These are phyloP conservation scores for Gymnogyps californianus DNA, from an alignment of 2,113 vertebrate species.

Conservation along the genomic window DNA sequence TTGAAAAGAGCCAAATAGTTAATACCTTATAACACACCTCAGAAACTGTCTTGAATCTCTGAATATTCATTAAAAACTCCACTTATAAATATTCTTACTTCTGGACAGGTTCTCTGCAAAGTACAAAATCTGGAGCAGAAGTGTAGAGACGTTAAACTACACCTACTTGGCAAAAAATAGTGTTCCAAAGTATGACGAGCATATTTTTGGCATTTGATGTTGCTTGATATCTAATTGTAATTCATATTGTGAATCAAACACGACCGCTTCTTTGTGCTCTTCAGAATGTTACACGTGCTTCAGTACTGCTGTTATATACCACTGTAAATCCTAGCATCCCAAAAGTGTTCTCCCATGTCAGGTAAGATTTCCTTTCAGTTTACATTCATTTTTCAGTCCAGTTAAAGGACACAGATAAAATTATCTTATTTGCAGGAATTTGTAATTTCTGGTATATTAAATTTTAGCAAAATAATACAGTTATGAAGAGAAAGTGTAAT, in stretches of 20 bases:
- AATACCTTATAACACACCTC: background rate
- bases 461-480: background rate
- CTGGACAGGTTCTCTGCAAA: background rate
- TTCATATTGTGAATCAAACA: background rate
- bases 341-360: slow-evolving; percentile 1
- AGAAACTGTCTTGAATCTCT: background rate
- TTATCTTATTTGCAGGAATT: background rate
- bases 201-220: background rate
- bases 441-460: background rate
- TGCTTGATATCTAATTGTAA: background rate
- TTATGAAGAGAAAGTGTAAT: background rate
- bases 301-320: background rate
- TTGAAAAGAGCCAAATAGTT: background rate
- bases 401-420: background rate
- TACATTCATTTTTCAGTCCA: background rate
- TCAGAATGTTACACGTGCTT: background rate
- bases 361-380: background rate
- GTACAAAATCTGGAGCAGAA: background rate
- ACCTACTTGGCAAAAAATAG: background rate
- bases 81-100: background rate
- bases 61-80: background rate
- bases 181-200: background rate
- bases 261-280: background rate
- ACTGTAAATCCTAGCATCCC: background rate
- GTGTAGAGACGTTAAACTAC: background rate